Evolutionary conservation across 2,888 invertebrate genomes (phyloP).

Genomic region (Ferdinandea cuprea): DNA sequence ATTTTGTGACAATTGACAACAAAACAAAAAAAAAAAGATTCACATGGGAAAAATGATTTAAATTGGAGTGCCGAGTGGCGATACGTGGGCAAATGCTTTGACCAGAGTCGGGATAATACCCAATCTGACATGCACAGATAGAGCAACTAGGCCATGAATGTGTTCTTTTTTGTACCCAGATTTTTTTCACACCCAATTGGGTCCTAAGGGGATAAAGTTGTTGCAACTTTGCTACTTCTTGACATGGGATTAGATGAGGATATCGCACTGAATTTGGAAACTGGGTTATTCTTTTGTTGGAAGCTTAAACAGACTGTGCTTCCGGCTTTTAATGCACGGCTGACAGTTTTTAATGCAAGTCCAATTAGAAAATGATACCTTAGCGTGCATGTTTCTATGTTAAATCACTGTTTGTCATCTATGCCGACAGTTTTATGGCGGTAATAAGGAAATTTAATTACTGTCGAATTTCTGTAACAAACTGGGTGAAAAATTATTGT

Average conservation of each 20-base stretch:
- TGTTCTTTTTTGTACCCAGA: constrained; percentile 10
- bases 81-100: constrained; percentile 16
- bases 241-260: constrained; percentile 13
- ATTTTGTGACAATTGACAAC: constrained; percentile 22
- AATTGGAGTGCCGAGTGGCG: constrained; percentile 45
- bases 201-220: constrained; percentile 24
- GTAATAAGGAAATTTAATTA: constrained; percentile 33
- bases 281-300: background rate
- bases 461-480: constrained; percentile 37
- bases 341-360: background rate
- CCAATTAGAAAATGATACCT: constrained; percentile 7
- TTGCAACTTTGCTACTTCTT: background rate
- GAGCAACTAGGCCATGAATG: constrained; percentile 31
- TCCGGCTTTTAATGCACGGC: background rate
- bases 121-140: constrained; percentile 50
- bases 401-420: constrained; percentile 20
- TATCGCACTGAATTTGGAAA: constrained; percentile 26
- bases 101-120: constrained; percentile 35
- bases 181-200: constrained; percentile 32
- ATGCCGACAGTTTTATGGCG: constrained; percentile 24
- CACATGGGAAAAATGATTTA: constrained; percentile 48
- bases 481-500: constrained; percentile 27
- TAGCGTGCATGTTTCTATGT: constrained; percentile 1
- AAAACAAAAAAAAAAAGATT: constrained; percentile 11
- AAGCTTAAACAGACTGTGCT: background rate